phyloP scores from a whole-genome alignment of 2,113 vertebrate genomes.

The Nestor notabilis region DNA sequence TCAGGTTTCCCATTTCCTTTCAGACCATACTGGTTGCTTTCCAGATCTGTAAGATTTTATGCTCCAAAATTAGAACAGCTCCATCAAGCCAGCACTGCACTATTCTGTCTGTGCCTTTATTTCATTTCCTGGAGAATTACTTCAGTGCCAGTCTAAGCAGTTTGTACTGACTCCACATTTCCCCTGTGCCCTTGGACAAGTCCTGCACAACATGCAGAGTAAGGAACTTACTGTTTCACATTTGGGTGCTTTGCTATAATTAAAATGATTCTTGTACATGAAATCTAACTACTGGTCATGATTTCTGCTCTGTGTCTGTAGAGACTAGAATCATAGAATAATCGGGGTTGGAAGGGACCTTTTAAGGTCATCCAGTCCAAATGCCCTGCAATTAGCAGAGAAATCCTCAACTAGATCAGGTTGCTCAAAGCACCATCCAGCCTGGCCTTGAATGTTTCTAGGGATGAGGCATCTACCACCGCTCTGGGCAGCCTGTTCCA shows the following conservation, averaged over 20 bases:
- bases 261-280: background rate
- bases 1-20: background rate
- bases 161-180: background rate
- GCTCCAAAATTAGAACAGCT: background rate
- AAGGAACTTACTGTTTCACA: background rate
- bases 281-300: background rate
- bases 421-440: background rate
- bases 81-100: background rate
- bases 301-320: slow-evolving; percentile 2
- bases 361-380: background rate
- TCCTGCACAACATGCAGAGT: background rate
- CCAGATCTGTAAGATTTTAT: background rate
- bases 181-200: background rate
- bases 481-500: background rate
- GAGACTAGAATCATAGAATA: background rate
- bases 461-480: background rate
- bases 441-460: background rate
- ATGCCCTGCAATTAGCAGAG: background rate
- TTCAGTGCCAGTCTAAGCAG: accelerated
- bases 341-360: background rate
- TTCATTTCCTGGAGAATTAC: background rate
- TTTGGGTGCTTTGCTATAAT: background rate
- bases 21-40: background rate
- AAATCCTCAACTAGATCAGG: background rate
- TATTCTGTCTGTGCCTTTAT: background rate